Base-by-base conservation (phyloP, 1,140 invertebrate species). In the Ruditapes philippinarum region DNA sequence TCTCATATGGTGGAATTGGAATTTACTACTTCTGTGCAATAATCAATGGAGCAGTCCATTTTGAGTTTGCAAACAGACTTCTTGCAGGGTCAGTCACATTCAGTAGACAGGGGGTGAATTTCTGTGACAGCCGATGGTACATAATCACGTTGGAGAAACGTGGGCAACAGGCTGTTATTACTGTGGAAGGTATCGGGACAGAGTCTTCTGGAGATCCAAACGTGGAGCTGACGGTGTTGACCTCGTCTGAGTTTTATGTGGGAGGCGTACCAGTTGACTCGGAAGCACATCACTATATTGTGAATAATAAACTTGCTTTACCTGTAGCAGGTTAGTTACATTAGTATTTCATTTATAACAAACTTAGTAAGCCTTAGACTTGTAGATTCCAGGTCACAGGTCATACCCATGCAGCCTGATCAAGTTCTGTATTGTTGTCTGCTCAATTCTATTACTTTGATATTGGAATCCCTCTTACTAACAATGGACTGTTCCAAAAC, bases 91-190 rank as follows among this genome's bases (percentile, higher is more conserved):
- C 74, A 33, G 93, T 93, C 0, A 92, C 90, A 19, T 94, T 92
- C 36, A 85, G 88, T 40, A 70, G 78, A 42, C 54, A 80, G 25
- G 82, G 54, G n/a, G 79, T 91, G 4, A 91, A 90, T 22, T 89
- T 95, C 33, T 95, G 95, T 91, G 94, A 95, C 90, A 95, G 94
- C 19, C 79, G 91, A 42, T 94, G 93, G 94, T 92, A 92, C 11
- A 57, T 45, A 17, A 79, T 94, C 0, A 74, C 33, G 1, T 78
- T 94, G 2, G 45, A 40, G 22, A 95, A 95, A 82, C 89, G 57
- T 7, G 91, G 92, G 1, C 92, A 93, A 45, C 83, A 92, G 70
- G 93, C 91, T 17, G 83, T 60, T 12, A 92, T 94, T 12, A 80
- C 87, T 12, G 88, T 94, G 2, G 76, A 89, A 3, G 68, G 76